Percentiles rank a stretch among this genome's conserved stretches.
phyloP scores from a whole-genome alignment of 2,888 invertebrate species.

The Cerceris rybyensis region DNA sequence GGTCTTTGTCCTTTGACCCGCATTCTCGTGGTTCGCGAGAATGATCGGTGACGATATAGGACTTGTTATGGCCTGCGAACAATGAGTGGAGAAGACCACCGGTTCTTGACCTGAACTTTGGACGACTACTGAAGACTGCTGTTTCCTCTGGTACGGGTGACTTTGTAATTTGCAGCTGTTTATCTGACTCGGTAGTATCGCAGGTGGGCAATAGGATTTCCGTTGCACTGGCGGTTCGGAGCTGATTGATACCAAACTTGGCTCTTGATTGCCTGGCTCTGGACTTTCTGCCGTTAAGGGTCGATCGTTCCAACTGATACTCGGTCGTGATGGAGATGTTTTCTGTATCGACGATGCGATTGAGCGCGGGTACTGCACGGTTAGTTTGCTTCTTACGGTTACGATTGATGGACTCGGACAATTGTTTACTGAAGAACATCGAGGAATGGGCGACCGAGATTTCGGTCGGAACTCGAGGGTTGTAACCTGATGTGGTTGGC shows the following conservation, averaged over 20 bases:
- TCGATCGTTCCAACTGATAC: slow-evolving; percentile 60
- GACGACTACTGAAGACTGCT: slow-evolving; percentile 38
- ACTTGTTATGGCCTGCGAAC: slow-evolving; percentile 77
- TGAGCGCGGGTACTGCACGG: slow-evolving; percentile 70
- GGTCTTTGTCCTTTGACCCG: slow-evolving; percentile 57
- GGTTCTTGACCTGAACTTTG: slow-evolving; percentile 56
- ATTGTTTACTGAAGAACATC: slow-evolving; percentile 62
- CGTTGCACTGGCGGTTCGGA: slow-evolving; percentile 52
- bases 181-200: slow-evolving; percentile 52
- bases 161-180: slow-evolving; percentile 51
- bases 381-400: slow-evolving; percentile 66
- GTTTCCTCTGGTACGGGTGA: slow-evolving; percentile 55
- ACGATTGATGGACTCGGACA: slow-evolving; percentile 61
- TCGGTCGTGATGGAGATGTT: slow-evolving; percentile 59
- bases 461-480: slow-evolving; percentile 56
- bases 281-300: slow-evolving; percentile 60
- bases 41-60: slow-evolving; percentile 76
- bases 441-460: slow-evolving; percentile 59
- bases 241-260: slow-evolving; percentile 55
- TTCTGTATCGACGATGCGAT: slow-evolving; percentile 64
- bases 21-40: slow-evolving; percentile 57
- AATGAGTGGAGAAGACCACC: slow-evolving; percentile 73
- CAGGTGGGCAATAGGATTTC: slow-evolving; percentile 59
- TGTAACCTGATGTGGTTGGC: slow-evolving; percentile 63
- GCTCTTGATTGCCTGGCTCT: slow-evolving; percentile 44